Evolutionary conservation across 2,888 invertebrate species (phyloP).

Genomic region (Ceriagrion tenellum): DNA sequence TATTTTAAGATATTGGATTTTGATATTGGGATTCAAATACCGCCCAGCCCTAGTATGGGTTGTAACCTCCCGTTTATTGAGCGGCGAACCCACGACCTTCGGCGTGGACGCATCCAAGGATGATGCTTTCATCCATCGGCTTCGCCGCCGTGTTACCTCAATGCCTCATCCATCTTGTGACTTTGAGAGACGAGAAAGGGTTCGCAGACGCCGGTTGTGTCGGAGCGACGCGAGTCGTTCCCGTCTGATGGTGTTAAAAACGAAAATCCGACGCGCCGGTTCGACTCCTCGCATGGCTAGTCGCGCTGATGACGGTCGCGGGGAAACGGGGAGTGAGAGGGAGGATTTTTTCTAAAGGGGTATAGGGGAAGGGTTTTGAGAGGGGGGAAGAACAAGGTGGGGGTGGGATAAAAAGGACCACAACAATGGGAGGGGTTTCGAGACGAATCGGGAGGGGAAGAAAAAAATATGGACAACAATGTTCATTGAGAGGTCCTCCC

Average conservation of each 20-base stretch:
- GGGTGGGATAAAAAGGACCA: not conserved
- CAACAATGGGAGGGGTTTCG: not conserved
- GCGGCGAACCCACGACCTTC: no score
- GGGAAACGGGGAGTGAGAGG: not conserved
- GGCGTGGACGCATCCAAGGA: no score
- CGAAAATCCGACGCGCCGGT: conserved; percentile 53
- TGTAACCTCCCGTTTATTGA: no score
- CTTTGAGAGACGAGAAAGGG: conserved; percentile 4
- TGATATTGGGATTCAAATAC: no score
- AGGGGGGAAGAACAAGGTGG: not conserved
- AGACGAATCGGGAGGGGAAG: not conserved
- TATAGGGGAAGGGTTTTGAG: no score
- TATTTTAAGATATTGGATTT: no score
- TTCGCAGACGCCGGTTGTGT: not conserved
- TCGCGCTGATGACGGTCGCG: conserved; percentile 22
- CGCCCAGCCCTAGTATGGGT: no score
- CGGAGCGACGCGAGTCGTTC: not conserved
- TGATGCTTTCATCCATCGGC: not conserved
- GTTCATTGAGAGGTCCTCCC: conserved; percentile 12
- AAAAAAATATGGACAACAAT: not conserved
- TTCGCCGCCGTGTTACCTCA: not conserved
- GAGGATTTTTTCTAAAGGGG: not conserved
- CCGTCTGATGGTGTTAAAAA: conserved; percentile 57
- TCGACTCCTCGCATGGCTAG: conserved; percentile 52
- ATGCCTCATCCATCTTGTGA: not conserved